phyloP scores from a whole-genome alignment of 2,888 invertebrate genomes.

The Oconnorella tubifera region DNA sequence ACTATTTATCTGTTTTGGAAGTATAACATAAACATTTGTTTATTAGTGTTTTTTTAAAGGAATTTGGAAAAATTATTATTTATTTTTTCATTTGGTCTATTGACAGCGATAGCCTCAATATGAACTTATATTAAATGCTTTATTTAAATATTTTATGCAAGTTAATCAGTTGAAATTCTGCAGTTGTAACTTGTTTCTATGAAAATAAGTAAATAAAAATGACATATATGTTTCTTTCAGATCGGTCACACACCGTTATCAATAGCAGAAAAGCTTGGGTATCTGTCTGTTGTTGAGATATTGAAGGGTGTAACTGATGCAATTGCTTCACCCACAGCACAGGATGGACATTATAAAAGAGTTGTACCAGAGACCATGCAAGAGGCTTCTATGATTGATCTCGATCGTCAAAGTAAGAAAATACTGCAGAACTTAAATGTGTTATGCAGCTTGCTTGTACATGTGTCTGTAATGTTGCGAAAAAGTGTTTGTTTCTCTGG shows the following conservation, averaged over 20 bases:
- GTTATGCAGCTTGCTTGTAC: background rate
- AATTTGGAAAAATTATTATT: too few species aligned
- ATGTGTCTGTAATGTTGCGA: background rate
- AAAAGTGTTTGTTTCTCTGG: background rate
- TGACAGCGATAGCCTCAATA: too few species aligned
- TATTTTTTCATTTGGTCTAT: too few species aligned
- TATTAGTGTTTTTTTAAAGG: too few species aligned
- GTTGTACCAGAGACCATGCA: conserved; percentile 99
- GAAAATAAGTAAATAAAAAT: too few species aligned
- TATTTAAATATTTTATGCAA: too few species aligned
- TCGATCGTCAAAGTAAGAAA: conserved; percentile 79
- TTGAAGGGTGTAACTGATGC: conserved; percentile 85
- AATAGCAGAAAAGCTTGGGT: conserved; percentile 94
- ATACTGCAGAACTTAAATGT: background rate
- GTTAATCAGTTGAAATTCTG: too few species aligned
- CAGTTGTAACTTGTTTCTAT: too few species aligned
- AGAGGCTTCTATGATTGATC: conserved; percentile 96
- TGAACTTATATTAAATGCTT: too few species aligned
- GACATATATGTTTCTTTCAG: too few species aligned
- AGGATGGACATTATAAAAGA: conserved; percentile 94
- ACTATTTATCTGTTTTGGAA: too few species aligned
- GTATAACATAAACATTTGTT: too few species aligned
- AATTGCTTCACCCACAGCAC: conserved; percentile 67
- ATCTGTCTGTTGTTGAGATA: conserved; percentile 96
- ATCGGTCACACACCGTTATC: conserved; percentile 95